Conservation (phyloP, 2,888 invertebrate species). For the Harpagoxenus sublaevis region DNA sequence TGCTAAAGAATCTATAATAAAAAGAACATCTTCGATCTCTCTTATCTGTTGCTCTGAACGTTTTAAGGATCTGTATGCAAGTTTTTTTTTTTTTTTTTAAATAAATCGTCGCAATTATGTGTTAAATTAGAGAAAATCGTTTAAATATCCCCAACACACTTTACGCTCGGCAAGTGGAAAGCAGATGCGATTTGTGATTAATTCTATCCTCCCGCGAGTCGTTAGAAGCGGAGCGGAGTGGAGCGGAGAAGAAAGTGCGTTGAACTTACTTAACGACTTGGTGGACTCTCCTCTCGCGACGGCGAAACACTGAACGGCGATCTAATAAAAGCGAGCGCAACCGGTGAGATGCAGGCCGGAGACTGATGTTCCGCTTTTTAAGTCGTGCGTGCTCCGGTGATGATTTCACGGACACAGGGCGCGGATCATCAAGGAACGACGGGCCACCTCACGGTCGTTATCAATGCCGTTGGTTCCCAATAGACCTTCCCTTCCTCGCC, state of each 20-base stretch:
- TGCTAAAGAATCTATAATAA: no score
- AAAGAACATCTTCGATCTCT: background rate
- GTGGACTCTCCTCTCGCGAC: background rate
- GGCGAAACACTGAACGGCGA: background rate
- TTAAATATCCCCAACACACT: background rate
- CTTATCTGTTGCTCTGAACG: no score
- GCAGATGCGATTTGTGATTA: background rate
- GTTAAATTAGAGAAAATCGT: background rate
- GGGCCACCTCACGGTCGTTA: background rate
- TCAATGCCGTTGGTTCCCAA: background rate
- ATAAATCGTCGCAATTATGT: background rate
- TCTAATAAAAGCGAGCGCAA: constrained; percentile 23
- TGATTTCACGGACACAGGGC: background rate
- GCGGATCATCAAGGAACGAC: background rate
- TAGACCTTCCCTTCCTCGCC: no score
- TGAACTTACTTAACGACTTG: constrained; percentile 14
- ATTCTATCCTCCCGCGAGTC: background rate
- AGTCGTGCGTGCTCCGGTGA: background rate
- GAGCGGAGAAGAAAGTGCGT: background rate
- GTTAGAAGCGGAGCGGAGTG: background rate
- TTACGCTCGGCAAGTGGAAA: background rate
- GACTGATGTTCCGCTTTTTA: background rate
- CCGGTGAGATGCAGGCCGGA: background rate
- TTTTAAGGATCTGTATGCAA: background rate
- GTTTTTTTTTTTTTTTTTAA: background rate